Conservation (phyloP, 2,888 invertebrate species). For the Apodemia zela region DNA sequence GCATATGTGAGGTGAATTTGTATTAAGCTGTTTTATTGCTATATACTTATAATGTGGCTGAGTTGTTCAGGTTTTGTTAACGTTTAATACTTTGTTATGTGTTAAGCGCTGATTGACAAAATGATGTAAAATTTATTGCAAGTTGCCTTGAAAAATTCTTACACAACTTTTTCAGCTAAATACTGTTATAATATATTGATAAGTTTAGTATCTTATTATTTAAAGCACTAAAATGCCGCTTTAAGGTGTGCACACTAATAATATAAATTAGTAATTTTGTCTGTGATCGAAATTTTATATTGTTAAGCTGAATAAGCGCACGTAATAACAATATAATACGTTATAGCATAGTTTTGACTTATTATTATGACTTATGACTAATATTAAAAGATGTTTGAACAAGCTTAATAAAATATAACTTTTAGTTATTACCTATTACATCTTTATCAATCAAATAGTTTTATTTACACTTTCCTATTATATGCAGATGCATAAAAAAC, state of each 20-base stretch:
- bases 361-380: constrained; percentile 4
- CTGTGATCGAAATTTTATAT: constrained; percentile 78
- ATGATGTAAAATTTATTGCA: background rate
- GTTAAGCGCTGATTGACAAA: background rate
- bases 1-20: background rate
- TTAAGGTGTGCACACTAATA: constrained; percentile 63
- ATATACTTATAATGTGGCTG: background rate
- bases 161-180: constrained; percentile 68
- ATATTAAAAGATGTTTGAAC: background rate
- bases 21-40: background rate
- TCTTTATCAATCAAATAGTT: background rate
- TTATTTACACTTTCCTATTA: background rate
- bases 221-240: constrained; percentile 60
- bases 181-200: constrained; percentile 59
- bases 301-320: constrained; percentile 70
- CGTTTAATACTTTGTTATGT: no score
- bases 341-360: constrained; percentile 10
- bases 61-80: no score
- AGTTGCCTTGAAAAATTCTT: constrained; percentile 60
- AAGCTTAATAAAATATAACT: background rate
- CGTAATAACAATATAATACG: constrained; percentile 34
- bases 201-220: constrained; percentile 73
- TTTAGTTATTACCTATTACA: background rate
- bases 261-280: constrained; percentile 66
- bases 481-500: background rate